phyloP scores from a whole-genome alignment of 23 tunicate genomes.

The Phallusia fumigata region DNA sequence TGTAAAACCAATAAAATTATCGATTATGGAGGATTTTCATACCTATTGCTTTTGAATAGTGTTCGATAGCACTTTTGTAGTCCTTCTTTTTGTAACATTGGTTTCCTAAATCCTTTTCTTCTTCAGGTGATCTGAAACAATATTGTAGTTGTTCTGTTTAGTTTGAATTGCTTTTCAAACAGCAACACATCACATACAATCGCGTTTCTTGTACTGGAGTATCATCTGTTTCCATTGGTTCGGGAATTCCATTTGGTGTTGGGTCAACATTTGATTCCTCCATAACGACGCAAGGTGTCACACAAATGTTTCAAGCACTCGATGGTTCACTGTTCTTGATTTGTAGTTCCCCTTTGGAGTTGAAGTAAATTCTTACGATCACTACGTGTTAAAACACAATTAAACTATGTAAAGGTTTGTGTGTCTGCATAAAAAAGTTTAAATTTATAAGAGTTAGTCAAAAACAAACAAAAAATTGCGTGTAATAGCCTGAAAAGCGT shows the following conservation, averaged over 20 bases:
- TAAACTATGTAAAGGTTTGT: too few species aligned
- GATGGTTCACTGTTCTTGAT: not conserved
- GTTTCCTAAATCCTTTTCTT: conserved; percentile 62
- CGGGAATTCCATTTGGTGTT: not conserved
- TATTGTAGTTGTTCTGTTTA: not conserved
- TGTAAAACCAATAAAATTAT: too few species aligned
- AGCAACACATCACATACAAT: not conserved
- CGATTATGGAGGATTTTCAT: not conserved
- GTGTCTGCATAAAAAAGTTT: too few species aligned
- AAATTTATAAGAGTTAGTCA: not conserved
- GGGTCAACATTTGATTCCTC: not conserved
- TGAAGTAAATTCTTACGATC: too few species aligned
- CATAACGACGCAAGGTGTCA: not conserved
- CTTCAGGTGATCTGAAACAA: conserved; percentile 48
- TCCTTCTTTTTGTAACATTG: conserved; percentile 65
- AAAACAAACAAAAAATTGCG: not conserved
- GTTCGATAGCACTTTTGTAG: conserved; percentile 47
- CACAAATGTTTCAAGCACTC: not conserved
- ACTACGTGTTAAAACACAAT: too few species aligned
- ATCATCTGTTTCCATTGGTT: not conserved
- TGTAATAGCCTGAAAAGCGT: not conserved
- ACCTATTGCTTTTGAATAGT: conserved; percentile 72
- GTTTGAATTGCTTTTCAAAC: not conserved
- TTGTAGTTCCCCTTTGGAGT: not conserved
- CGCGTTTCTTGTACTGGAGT: not conserved